Percentiles rank a stretch among this genome's conserved stretches.
Evolutionary conservation across 2,113 vertebrate genomes (phyloP).

Genomic region (Podarcis muralis): DNA sequence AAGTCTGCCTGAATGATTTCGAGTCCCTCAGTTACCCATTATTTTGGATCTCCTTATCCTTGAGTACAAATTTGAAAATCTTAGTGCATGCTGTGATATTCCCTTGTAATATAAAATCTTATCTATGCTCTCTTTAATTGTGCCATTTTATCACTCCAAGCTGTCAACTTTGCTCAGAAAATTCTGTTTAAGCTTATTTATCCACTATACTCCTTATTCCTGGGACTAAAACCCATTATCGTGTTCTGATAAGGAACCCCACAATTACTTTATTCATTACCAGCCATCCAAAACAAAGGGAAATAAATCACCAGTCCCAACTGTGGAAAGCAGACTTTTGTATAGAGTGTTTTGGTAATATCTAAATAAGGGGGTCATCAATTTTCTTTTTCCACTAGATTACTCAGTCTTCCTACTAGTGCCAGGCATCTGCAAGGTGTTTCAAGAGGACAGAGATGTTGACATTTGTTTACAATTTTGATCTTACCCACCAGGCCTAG

Average conservation of each 20-base stretch:
- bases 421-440: not conserved
- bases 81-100: slow-evolving; percentile 19
- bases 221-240: not conserved
- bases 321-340: slow-evolving; percentile 2
- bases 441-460: not conserved
- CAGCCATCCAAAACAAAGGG: slow-evolving; percentile 29
- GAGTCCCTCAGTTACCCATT: slow-evolving; percentile 39
- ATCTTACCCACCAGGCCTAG: too few relatives aligned
- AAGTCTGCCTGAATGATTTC: slow-evolving; percentile 38
- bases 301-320: slow-evolving; percentile 41
- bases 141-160: slow-evolving; percentile 47
- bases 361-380: not conserved
- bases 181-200: slow-evolving; percentile 38
- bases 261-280: slow-evolving; percentile 31
- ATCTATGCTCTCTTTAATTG: slow-evolving; percentile 54
- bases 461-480: not conserved
- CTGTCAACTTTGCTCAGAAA: slow-evolving; percentile 45
- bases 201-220: not conserved
- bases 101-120: slow-evolving; percentile 50
- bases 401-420: not conserved
- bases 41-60: slow-evolving; percentile 48
- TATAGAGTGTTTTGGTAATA: not conserved
- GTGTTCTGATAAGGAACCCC: slow-evolving; percentile 20
- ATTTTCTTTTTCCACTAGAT: not conserved
- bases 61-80: slow-evolving; percentile 54